A percentile compares a stretch with the other conserved stretches of the same genome.
These are phyloP conservation scores for Barypeithes pellucidus DNA, from an alignment of 2,888 invertebrate species.

Conservation along the genomic window DNA sequence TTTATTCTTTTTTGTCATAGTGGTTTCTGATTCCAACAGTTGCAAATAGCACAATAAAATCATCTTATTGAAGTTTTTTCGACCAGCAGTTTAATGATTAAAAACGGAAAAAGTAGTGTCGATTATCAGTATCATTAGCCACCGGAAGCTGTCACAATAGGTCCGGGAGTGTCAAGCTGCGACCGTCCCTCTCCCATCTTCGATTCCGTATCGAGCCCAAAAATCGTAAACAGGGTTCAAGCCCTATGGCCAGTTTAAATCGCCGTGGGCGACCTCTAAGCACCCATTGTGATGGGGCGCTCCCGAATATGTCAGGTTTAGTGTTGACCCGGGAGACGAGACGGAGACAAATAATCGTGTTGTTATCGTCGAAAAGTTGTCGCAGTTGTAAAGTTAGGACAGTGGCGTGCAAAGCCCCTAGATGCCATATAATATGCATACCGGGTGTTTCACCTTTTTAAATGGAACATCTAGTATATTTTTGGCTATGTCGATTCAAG, in stretches of 20 bases:
- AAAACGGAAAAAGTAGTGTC: background rate
- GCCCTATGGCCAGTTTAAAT: conserved; percentile 12
- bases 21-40: too few relatives aligned
- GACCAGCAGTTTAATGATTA: too few relatives aligned
- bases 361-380: conserved; percentile 27
- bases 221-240: conserved; percentile 30
- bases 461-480: too few relatives aligned
- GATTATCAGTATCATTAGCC: conserved; percentile 30
- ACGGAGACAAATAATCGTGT: conserved; percentile 24
- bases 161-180: conserved; percentile 46
- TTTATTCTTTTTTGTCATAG: too few relatives aligned
- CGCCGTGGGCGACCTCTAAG: conserved; percentile 51
- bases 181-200: conserved; percentile 32
- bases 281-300: conserved; percentile 50
- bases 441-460: too few relatives aligned
- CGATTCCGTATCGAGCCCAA: conserved; percentile 30
- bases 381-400: conserved; percentile 4
- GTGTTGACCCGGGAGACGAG: conserved; percentile 38
- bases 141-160: conserved; percentile 51
- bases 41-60: too few relatives aligned
- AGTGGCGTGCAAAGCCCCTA: conserved; percentile 2
- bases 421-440: background rate
- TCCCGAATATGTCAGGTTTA: conserved; percentile 51
- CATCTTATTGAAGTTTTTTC: too few relatives aligned
- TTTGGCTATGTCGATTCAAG: too few relatives aligned